Conservation (phyloP, 2,888 invertebrate genomes). For the Palloptera scutellata region DNA sequence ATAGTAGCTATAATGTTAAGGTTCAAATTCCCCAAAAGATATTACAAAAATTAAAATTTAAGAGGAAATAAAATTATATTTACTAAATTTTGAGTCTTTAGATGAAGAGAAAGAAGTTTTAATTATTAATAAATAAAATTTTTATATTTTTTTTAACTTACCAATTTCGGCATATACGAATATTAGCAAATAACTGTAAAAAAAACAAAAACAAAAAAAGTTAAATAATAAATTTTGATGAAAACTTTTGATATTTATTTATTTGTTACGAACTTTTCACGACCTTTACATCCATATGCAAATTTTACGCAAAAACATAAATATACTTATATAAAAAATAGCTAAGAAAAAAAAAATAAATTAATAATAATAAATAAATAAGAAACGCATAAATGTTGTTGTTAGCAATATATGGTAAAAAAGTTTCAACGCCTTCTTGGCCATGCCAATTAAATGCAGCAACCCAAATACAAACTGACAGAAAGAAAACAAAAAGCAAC, state of each 20-base stretch:
- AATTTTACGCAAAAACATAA: neutral
- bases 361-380: neutral
- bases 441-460: neutral
- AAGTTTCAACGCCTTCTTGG: neutral
- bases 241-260: neutral
- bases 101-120: too few relatives aligned
- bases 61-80: too few relatives aligned
- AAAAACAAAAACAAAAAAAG: neutral
- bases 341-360: neutral
- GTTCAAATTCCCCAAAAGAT: too few relatives aligned
- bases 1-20: too few relatives aligned
- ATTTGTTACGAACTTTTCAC: neutral
- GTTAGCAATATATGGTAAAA: too few relatives aligned
- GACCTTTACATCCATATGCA: neutral
- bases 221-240: neutral
- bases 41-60: too few relatives aligned
- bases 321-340: neutral
- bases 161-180: constrained; percentile 14
- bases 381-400: neutral
- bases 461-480: neutral
- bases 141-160: constrained; percentile 27
- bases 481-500: neutral
- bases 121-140: too few relatives aligned
- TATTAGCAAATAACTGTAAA: neutral
- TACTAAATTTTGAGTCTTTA: too few relatives aligned